Evolutionary conservation across 2,888 invertebrate genomes (phyloP).

Genomic region (Xestobium rufovillosum): DNA sequence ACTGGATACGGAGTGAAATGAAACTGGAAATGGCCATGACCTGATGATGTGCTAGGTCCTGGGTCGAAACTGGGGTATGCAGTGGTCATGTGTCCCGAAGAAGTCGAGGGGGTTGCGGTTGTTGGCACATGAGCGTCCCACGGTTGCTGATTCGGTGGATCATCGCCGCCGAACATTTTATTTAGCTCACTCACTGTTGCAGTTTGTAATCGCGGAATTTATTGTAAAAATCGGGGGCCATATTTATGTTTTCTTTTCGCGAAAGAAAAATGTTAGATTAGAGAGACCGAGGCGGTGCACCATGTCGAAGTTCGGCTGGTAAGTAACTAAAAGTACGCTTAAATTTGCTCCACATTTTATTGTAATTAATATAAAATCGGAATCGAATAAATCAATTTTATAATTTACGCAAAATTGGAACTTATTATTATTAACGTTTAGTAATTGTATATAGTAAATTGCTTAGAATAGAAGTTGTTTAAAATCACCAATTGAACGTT

Average conservation of each 20-base stretch:
- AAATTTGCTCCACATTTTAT: slow-evolving; percentile 41
- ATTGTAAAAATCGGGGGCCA: no score
- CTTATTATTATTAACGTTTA: slow-evolving; percentile 28
- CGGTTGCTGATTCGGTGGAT: slow-evolving; percentile 15
- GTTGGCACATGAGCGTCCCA: slow-evolving; percentile 13
- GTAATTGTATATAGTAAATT: background rate
- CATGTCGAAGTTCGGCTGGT: slow-evolving; percentile 8
- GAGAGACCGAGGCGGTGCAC: background rate
- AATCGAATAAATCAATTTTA: slow-evolving; percentile 32
- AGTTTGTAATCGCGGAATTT: no score
- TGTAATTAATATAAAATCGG: slow-evolving; percentile 38
- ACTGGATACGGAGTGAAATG: slow-evolving; percentile 33
- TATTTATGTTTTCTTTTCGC: no score
- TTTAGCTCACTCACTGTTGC: no score
- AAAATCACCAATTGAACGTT: background rate
- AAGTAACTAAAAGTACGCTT: slow-evolving; percentile 38
- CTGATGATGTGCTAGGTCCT: slow-evolving; percentile 29
- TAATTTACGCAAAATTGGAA: slow-evolving; percentile 39
- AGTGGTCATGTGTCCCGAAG: slow-evolving; percentile 15
- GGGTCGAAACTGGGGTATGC: slow-evolving; percentile 32
- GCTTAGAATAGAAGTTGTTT: no score
- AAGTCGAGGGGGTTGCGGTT: slow-evolving; percentile 5
- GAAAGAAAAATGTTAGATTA: no score
- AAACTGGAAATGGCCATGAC: slow-evolving; percentile 27
- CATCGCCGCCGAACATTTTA: slow-evolving; percentile 17